Evolutionary conservation across 1,140 invertebrate species (phyloP), one percentile per base, ranked within the genome.

Genomic region (Caerostris extrusa): DNA sequence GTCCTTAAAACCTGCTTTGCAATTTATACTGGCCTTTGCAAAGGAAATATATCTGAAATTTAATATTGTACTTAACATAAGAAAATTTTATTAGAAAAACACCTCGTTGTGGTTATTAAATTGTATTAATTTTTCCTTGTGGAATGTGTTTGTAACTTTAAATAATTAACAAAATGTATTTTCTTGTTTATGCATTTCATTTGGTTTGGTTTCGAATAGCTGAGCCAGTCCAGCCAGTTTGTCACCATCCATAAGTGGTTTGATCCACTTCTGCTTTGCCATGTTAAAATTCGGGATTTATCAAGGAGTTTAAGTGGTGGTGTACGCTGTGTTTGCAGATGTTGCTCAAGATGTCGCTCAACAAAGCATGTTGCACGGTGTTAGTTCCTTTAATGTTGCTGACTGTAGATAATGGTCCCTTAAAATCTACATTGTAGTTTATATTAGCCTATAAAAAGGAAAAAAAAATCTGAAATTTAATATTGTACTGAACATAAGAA

Each of bases 171-270:
- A 34, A 34, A 34, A 34, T 34, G 2, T 34, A 34, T 34, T 34
- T 34, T 34, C 34, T 34, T 34, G 34, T 34, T 34, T 34, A 34
- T 34, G 34, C 34, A 34, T 34, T 34, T 34, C 34, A 34, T 34
- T 34, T 34, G 34, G 34, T 34, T 34, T 34, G 34, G 34, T 34
- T 34, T 34, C 34, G 34, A 34, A 34, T 34, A 34, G 34, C 34
- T 34, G 34, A 34, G 34, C 34, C 34, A 34, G 34, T 34, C 34
- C 34, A 34, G 34, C 34, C 57, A 61, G 85, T 3, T 6, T 87
- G 53, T 12, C 50, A 5, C 57, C 60, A 69, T 12, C 71, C 82
- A 60, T 86, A 67, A 86, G 86, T 92, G 91, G 19, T 92, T 61
- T 81, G 83, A 60, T 82, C 77, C 58, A 7, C 71, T 53, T 53